Evolutionary conservation across 1,140 invertebrate species (phyloP).

Genomic region (Trichonephila clavata): DNA sequence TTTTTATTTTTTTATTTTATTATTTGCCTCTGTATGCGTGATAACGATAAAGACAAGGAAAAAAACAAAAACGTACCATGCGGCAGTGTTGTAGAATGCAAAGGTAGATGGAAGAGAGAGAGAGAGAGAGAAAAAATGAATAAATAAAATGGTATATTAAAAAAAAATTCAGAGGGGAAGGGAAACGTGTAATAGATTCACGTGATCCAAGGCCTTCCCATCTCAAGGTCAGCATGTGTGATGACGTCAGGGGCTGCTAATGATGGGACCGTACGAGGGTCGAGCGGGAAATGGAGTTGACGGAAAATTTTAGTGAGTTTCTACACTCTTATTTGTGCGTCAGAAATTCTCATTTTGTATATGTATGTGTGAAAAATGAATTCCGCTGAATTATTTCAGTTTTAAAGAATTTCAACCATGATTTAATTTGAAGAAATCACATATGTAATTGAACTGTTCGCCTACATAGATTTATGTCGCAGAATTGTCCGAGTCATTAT

Average conservation of each 20-base stretch:
- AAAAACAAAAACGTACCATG: neutral
- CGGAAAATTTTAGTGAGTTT: neutral
- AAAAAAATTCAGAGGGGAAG: neutral
- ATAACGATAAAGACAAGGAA: slow-evolving; percentile 12
- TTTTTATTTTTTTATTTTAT: neutral
- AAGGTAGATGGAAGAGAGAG: neutral
- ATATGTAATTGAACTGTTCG: no score
- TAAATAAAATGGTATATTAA: slow-evolving; percentile 32
- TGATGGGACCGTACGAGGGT: slow-evolving; percentile 2
- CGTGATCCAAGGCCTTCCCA: slow-evolving; percentile 42
- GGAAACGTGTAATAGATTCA: slow-evolving; percentile 33
- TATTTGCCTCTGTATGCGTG: neutral
- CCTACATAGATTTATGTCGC: no score
- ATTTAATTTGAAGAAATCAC: no score
- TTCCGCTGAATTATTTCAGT: no score
- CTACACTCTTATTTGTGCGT: neutral
- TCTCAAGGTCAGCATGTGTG: slow-evolving; percentile 23
- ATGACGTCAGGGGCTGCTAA: slow-evolving; percentile 33
- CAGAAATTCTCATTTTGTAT: neutral
- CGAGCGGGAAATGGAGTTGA: neutral
- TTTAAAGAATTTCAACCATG: no score
- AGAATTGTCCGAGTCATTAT: no score
- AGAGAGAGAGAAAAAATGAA: neutral
- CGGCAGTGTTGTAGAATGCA: neutral
- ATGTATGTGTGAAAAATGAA: neutral